Evolutionary conservation across 1,140 invertebrate species (phyloP).

Genomic region (Diplogasteroides magnus): DNA sequence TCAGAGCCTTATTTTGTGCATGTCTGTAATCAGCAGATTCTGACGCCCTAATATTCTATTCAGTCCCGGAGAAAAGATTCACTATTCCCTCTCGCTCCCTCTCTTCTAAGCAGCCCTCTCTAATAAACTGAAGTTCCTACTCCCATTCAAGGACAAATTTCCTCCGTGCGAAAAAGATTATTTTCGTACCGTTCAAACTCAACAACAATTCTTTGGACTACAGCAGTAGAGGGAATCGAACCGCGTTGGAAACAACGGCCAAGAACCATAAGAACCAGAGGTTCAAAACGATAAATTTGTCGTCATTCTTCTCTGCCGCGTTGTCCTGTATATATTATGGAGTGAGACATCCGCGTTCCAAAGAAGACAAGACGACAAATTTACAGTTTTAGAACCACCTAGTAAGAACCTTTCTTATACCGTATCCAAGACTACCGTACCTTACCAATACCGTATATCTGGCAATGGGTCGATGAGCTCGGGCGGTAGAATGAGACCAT

Average conservation of each 20-base stretch:
- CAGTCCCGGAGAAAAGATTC: too few species aligned
- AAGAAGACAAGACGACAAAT: background rate
- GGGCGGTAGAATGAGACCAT: conserved; percentile 45
- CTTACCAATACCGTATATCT: conserved; percentile 43
- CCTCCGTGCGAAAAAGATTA: too few species aligned
- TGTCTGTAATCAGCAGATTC: too few species aligned
- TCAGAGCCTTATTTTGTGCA: too few species aligned
- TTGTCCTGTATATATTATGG: background rate
- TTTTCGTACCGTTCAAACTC: background rate
- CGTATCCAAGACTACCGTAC: conserved; percentile 12
- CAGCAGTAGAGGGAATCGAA: too few species aligned
- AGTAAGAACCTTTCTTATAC: background rate
- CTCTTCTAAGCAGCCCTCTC: too few species aligned
- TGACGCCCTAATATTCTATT: too few species aligned
- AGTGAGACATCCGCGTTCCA: background rate
- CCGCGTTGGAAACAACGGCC: too few species aligned
- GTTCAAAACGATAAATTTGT: background rate
- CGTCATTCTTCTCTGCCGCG: background rate
- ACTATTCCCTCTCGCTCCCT: too few species aligned
- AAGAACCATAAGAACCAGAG: too few species aligned
- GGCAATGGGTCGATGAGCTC: conserved; percentile 46
- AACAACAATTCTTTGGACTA: background rate
- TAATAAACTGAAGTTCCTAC: too few species aligned
- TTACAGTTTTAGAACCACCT: background rate
- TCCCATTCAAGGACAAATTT: too few species aligned